Conservation (phyloP, 1,140 invertebrate species). For the Drosophila tani region DNA sequence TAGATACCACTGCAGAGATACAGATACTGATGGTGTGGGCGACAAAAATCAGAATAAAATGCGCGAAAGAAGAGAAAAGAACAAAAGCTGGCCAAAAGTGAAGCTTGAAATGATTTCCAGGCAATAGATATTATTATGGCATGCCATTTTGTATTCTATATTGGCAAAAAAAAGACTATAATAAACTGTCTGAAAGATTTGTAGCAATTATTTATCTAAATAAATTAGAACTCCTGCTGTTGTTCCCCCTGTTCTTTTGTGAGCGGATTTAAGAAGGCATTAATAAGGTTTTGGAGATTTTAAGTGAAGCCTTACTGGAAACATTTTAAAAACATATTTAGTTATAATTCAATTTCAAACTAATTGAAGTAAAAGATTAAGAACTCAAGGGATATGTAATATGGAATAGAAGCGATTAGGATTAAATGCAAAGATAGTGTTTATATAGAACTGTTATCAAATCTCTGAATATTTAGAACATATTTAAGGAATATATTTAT, state of each 20-base stretch:
- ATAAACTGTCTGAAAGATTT: conserved; percentile 67
- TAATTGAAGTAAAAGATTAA: neutral
- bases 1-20: conserved; percentile 14
- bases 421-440: neutral
- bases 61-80: conserved; percentile 15
- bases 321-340: too few species aligned
- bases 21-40: conserved; percentile 31
- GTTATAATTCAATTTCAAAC: neutral
- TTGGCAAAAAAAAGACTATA: conserved; percentile 12
- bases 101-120: conserved; percentile 42
- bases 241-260: conserved; percentile 1
- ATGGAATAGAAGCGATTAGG: too few species aligned
- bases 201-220: conserved; percentile 66
- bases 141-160: conserved; percentile 20
- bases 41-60: conserved; percentile 11
- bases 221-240: conserved; percentile 23
- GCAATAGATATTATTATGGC: conserved; percentile 32
- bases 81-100: conserved; percentile 49
- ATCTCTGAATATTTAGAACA: neutral
- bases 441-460: neutral
- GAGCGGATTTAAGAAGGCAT: neutral
- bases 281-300: neutral
- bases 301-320: neutral
- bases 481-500: neutral
- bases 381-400: too few species aligned